phyloP scores from a whole-genome alignment of 1,140 invertebrate genomes.

The Brachionus manjavacas region DNA sequence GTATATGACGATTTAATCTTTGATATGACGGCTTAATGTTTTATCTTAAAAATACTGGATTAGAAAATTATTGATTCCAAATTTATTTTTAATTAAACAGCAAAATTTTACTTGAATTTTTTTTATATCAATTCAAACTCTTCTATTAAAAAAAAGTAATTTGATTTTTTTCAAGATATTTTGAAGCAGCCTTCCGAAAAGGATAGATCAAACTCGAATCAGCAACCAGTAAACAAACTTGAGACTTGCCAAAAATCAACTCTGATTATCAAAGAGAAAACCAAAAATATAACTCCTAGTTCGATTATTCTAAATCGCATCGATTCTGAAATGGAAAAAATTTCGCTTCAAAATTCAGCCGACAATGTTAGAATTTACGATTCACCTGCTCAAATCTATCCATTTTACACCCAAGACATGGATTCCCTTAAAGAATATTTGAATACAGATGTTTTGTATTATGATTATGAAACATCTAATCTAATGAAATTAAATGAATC shows the following conservation, averaged over 20 bases:
- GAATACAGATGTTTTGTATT: neutral
- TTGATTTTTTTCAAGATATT: neutral
- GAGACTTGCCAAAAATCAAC: neutral
- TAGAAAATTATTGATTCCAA: too few relatives aligned
- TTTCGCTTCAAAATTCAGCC: neutral
- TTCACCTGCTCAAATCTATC: neutral
- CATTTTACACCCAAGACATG: neutral
- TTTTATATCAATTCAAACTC: too few relatives aligned
- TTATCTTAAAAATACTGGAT: too few relatives aligned
- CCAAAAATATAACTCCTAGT: neutral
- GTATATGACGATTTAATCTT: too few relatives aligned
- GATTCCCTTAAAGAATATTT: neutral
- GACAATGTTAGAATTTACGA: conserved; percentile 8
- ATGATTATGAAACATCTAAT: conserved; percentile 1
- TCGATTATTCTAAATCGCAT: neutral
- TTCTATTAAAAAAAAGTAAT: neutral
- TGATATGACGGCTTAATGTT: too few relatives aligned
- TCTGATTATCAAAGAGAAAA: neutral
- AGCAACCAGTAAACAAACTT: neutral
- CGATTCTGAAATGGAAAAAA: conserved; percentile 7
- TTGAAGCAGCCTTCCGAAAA: neutral
- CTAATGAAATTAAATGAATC: neutral
- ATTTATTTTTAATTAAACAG: too few relatives aligned
- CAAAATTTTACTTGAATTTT: too few relatives aligned
- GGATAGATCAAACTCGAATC: neutral